Percentiles rank a stretch among this genome's conserved stretches.
Conservation (phyloP, 2,113 vertebrate genomes). For the Myotis yumanensis region DNA sequence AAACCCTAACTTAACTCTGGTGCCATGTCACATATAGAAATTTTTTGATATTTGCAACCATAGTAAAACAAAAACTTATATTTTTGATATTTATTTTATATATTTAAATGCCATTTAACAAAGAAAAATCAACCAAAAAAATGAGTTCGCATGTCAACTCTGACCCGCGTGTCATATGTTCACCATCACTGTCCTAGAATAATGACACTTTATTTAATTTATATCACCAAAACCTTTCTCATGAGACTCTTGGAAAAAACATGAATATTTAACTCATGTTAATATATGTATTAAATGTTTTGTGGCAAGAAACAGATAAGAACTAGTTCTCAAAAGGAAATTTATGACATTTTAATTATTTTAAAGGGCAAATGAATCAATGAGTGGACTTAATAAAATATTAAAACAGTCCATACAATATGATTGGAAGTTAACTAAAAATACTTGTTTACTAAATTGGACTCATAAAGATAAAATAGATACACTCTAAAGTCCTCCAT, state of each 20-base stretch:
- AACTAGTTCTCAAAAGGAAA: slow-evolving; percentile 17
- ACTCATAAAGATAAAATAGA: neutral
- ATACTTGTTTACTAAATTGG: neutral
- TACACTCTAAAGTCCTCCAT: neutral
- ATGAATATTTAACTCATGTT: neutral
- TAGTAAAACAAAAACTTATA: no score
- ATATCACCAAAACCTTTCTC: slow-evolving; percentile 10
- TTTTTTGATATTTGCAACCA: no score
- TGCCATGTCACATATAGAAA: no score
- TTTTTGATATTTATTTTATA: no score
- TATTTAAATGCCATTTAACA: no score
- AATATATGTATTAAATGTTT: neutral
- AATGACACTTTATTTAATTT: slow-evolving; percentile 22
- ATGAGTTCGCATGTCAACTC: no score
- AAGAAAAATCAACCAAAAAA: no score
- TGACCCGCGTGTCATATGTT: no score
- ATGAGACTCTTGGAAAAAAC: slow-evolving; percentile 20
- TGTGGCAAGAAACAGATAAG: neutral
- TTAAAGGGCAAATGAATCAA: slow-evolving; percentile 23
- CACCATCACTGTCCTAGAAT: neutral
- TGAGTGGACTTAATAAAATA: neutral
- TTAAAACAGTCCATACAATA: neutral
- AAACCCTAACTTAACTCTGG: no score
- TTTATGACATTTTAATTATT: slow-evolving; percentile 25
- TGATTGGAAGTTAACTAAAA: slow-evolving; percentile 20